Conservation (phyloP, 1,140 invertebrate genomes). For the Trissolcus basalis region DNA sequence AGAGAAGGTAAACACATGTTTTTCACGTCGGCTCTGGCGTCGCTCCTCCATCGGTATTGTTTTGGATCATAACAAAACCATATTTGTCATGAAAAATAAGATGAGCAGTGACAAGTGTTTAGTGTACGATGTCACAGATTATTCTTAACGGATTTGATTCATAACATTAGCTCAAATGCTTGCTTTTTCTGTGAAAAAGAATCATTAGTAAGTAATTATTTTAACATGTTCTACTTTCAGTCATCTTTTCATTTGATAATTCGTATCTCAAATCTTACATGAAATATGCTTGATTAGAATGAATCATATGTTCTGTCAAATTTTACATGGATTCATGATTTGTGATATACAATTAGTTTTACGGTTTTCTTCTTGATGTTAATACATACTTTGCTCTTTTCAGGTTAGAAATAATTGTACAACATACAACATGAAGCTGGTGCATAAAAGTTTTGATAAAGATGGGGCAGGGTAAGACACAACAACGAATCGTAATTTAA, state of each 20-base stretch:
- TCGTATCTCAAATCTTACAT: too few relatives aligned
- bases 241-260: too few relatives aligned
- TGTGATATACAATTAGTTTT: too few relatives aligned
- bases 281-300: too few relatives aligned
- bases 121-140: not conserved
- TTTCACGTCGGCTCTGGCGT: not conserved
- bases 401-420: slow-evolving; percentile 10
- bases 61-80: slow-evolving; percentile 6
- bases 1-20: not conserved
- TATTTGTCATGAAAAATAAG: slow-evolving; percentile 8
- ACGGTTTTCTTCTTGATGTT: too few relatives aligned
- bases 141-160: not conserved
- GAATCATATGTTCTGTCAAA: too few relatives aligned
- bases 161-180: not conserved
- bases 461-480: slow-evolving; percentile 83
- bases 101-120: not conserved
- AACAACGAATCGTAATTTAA: not conserved
- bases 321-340: too few relatives aligned
- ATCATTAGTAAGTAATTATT: not conserved
- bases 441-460: slow-evolving; percentile 84
- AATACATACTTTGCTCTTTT: slow-evolving; percentile 2
- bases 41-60: not conserved
- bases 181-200: not conserved
- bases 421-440: slow-evolving; percentile 81
- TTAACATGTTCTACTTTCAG: too few relatives aligned